Evolutionary conservation across 2,113 vertebrate genomes (phyloP).

Genomic region (Leucoraja erinaceus): DNA sequence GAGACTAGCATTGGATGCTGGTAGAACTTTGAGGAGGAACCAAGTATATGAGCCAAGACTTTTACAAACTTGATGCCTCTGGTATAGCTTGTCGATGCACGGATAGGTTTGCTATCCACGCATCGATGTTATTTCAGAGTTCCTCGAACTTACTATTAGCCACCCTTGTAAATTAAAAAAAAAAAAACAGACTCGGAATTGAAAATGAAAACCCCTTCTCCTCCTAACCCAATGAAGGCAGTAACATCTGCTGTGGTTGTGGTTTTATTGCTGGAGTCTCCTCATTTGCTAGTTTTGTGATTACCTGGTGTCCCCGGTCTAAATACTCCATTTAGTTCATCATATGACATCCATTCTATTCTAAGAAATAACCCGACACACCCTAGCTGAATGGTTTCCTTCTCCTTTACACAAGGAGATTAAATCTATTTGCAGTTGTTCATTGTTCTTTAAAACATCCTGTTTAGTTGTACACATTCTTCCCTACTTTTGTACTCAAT

Average conservation of each 20-base stretch:
- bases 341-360: too few species aligned
- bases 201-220: background rate
- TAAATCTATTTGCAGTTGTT: too few species aligned
- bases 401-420: too few species aligned
- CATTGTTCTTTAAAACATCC: too few species aligned
- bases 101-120: background rate
- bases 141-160: background rate
- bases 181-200: background rate
- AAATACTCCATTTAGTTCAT: background rate
- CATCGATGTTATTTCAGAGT: too few species aligned
- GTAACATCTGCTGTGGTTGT: too few species aligned
- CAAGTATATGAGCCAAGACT: background rate
- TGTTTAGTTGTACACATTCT: too few species aligned
- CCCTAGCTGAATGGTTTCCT: too few species aligned
- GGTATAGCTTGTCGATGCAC: background rate
- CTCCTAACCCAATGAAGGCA: background rate
- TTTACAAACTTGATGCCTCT: background rate
- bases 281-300: background rate
- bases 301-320: background rate
- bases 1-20: background rate
- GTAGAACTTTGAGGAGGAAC: background rate
- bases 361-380: too few species aligned
- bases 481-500: too few species aligned
- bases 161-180: background rate
- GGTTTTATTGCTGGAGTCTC: too few species aligned